These are phyloP conservation scores for Leptodactylus fallax DNA, from an alignment of 2,797 vertebrate genomes.

Conservation along the genomic window DNA sequence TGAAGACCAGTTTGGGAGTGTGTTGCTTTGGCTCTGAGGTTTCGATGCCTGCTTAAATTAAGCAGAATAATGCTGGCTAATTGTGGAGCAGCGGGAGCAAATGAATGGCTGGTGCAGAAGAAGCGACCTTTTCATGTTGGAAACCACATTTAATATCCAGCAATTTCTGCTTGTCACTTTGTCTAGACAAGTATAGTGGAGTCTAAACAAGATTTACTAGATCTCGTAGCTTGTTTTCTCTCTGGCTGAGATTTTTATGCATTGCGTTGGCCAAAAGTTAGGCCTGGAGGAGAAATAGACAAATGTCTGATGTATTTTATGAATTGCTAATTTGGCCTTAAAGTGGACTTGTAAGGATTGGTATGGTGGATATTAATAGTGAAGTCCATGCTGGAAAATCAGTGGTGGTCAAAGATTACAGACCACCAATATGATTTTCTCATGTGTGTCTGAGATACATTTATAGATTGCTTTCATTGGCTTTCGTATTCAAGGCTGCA, in stretches of 20 bases:
- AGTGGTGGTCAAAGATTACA: no score
- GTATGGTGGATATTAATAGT: no score
- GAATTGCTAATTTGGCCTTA: background rate
- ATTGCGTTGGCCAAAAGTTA: background rate
- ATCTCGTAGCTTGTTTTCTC: background rate
- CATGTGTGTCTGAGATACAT: no score
- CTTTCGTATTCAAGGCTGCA: no score
- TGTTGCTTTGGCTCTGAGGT: slow-evolving; percentile 15
- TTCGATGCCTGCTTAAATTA: slow-evolving; percentile 19
- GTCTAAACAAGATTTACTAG: background rate
- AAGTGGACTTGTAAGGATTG: background rate
- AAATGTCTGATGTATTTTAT: background rate
- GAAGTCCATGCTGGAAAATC: no score
- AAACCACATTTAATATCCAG: background rate
- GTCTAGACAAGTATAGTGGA: slow-evolving; percentile 17
- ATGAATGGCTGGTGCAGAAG: slow-evolving; percentile 2
- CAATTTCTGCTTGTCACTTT: background rate
- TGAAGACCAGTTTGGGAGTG: slow-evolving; percentile 41
- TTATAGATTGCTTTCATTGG: no score
- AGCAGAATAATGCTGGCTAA: slow-evolving; percentile 7
- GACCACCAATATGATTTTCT: no score
- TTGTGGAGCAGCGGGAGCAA: slow-evolving; percentile 6
- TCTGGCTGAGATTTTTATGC: background rate
- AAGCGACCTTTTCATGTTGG: background rate
- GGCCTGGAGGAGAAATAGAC: background rate